phyloP scores from a whole-genome alignment of 2,113 vertebrate species.

The Excalfactoria chinensis region DNA sequence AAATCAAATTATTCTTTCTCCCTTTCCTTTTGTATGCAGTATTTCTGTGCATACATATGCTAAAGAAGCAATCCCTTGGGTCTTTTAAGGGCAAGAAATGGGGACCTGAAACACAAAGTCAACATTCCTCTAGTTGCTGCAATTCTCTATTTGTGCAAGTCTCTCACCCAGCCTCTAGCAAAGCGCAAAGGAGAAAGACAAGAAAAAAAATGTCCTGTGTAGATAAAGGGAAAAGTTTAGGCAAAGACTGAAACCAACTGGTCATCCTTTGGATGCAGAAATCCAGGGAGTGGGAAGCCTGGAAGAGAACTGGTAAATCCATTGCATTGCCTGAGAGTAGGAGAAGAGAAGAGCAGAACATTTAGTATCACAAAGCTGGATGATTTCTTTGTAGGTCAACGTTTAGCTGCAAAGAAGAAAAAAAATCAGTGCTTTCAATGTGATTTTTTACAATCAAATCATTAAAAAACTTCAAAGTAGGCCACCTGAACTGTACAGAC shows the following conservation, averaged over 20 bases:
- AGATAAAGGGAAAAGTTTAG: slow-evolving; percentile 67
- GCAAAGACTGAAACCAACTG: slow-evolving; percentile 60
- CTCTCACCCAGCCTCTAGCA: slow-evolving; percentile 45
- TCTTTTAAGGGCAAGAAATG: slow-evolving; percentile 38
- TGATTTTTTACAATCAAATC: neutral
- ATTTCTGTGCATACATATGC: neutral
- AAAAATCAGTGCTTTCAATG: slow-evolving; percentile 39
- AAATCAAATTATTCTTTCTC: neutral
- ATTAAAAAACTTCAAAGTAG: slow-evolving; percentile 17
- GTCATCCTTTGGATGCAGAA: neutral
- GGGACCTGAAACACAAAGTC: slow-evolving; percentile 64
- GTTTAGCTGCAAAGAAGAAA: slow-evolving; percentile 59
- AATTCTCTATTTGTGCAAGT: slow-evolving; percentile 24
- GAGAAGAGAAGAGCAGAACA: slow-evolving; percentile 60
- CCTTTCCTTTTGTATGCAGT: neutral
- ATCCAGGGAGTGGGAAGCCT: slow-evolving; percentile 49
- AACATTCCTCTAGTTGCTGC: slow-evolving; percentile 28
- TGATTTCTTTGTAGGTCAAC: neutral
- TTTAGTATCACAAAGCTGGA: slow-evolving; percentile 23
- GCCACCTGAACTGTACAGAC: neutral
- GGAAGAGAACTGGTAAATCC: slow-evolving; percentile 73
- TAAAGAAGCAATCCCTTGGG: slow-evolving; percentile 34
- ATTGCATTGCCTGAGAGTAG: slow-evolving; percentile 58
- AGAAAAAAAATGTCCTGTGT: slow-evolving; percentile 67
- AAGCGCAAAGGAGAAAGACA: slow-evolving; percentile 39